phyloP scores from a whole-genome alignment of 1,140 invertebrate genomes.

The Drosophila navojoa region DNA sequence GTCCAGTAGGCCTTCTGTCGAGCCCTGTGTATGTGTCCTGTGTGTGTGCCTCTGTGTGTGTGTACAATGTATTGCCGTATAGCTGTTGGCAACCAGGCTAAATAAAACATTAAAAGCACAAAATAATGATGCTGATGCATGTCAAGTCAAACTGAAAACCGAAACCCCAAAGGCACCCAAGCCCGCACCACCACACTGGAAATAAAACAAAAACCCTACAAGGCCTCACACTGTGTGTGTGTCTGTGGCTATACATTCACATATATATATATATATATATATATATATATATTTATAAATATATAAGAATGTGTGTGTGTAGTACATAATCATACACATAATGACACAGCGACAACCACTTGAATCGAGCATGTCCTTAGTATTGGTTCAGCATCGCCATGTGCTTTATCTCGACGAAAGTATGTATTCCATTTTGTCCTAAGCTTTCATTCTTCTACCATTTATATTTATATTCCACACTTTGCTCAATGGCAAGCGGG shows the following conservation, averaged over 20 bases:
- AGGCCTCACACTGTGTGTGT: slow-evolving; percentile 9
- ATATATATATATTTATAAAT: slow-evolving; percentile 1
- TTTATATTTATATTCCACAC: background rate
- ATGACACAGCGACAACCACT: slow-evolving; percentile 45
- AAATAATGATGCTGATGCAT: slow-evolving; percentile 80
- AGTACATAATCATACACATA: slow-evolving; percentile 21
- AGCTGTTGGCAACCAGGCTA: slow-evolving; percentile 70
- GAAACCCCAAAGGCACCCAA: slow-evolving; percentile 63
- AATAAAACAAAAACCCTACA: slow-evolving; percentile 41
- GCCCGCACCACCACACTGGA: slow-evolving; percentile 26
- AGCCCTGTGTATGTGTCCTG: background rate
- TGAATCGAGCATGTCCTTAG: slow-evolving; percentile 12
- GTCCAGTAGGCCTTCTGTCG: slow-evolving; percentile 17
- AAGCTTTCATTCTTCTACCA: background rate
- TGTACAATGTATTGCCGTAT: slow-evolving; percentile 37
- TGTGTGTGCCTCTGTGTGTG: slow-evolving; percentile 2
- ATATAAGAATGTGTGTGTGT: background rate
- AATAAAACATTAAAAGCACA: slow-evolving; percentile 81
- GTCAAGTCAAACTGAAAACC: slow-evolving; percentile 78
- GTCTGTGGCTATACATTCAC: slow-evolving; percentile 6
- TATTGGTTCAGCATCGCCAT: background rate
- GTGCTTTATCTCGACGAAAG: background rate
- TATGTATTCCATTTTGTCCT: background rate
- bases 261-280: background rate
- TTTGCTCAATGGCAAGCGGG: no score